phyloP scores from a whole-genome alignment of 2,888 invertebrate genomes.

The Volucella bombylans region DNA sequence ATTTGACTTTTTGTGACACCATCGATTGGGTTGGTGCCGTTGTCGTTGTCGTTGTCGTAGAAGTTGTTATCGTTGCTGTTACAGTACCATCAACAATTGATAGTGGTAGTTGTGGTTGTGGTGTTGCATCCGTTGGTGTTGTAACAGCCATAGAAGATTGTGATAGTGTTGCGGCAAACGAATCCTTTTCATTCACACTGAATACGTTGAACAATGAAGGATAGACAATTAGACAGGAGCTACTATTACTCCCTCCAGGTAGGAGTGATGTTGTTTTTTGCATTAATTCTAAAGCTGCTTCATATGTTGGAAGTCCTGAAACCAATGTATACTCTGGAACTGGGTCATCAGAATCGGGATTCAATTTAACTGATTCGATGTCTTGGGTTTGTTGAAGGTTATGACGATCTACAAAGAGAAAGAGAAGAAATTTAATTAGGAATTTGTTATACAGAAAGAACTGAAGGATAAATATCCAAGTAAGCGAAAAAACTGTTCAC shows the following conservation, averaged over 20 bases:
- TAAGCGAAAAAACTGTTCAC: no score
- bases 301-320: constrained; percentile 86
- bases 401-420: constrained; percentile 76
- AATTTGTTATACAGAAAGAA: no score
- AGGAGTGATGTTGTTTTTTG: constrained; percentile 80
- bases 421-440: constrained; percentile 7
- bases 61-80: constrained; percentile 56
- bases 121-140: constrained; percentile 55
- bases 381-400: constrained; percentile 75
- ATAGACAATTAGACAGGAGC: constrained; percentile 80
- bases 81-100: constrained; percentile 55
- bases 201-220: constrained; percentile 80
- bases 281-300: constrained; percentile 85
- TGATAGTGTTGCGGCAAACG: constrained; percentile 7
- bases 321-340: constrained; percentile 86
- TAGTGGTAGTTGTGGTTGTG: constrained; percentile 72
- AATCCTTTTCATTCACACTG: constrained; percentile 77
- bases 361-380: constrained; percentile 80
- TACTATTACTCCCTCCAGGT: constrained; percentile 23
- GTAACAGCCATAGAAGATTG: constrained; percentile 18
- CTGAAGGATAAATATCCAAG: no score
- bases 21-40: constrained; percentile 34
- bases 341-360: constrained; percentile 83
- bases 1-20: constrained; percentile 68
- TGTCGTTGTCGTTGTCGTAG: constrained; percentile 57